These are phyloP conservation scores for Oostethus manadensis DNA, from an alignment of 2,113 vertebrate species.

Conservation along the genomic window DNA sequence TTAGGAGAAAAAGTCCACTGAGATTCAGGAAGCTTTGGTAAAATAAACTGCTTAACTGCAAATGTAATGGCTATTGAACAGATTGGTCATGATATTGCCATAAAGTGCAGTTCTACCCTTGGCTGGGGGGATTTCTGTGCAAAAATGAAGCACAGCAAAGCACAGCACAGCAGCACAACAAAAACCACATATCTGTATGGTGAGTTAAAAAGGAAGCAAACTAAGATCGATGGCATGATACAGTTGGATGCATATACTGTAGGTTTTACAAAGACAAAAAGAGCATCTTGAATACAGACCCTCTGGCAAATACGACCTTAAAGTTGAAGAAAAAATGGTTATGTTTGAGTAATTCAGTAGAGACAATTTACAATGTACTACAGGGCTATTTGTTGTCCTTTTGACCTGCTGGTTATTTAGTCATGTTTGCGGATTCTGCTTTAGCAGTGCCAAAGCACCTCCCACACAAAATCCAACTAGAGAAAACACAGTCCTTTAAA, in stretches of 20 bases:
- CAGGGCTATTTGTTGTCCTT: not conserved
- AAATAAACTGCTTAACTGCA: conserved; percentile 23
- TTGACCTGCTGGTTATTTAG: not conserved
- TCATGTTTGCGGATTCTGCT: not conserved
- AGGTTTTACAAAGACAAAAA: not conserved
- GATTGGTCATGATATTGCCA: conserved; percentile 20
- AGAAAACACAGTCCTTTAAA: conserved; percentile 5
- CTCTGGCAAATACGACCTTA: not conserved
- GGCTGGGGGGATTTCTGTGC: not conserved
- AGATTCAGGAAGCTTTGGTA: conserved; percentile 36
- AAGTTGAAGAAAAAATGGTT: not conserved
- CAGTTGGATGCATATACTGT: not conserved
- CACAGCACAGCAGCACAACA: not conserved
- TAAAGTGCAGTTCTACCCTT: not conserved
- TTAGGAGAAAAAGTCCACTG: conserved; percentile 26
- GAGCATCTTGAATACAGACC: not conserved
- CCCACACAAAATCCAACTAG: conserved; percentile 1
- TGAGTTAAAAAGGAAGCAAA: conserved; percentile 4
- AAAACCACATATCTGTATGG: not conserved
- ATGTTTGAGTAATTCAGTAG: not conserved
- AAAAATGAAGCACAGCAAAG: not conserved
- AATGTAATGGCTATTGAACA: conserved; percentile 20
- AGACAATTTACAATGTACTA: not conserved
- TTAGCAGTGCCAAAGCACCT: conserved; percentile 7
- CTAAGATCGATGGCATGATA: not conserved